Conservation (phyloP, 2,113 vertebrate genomes). For the Oxygymnocypris stewartii region DNA sequence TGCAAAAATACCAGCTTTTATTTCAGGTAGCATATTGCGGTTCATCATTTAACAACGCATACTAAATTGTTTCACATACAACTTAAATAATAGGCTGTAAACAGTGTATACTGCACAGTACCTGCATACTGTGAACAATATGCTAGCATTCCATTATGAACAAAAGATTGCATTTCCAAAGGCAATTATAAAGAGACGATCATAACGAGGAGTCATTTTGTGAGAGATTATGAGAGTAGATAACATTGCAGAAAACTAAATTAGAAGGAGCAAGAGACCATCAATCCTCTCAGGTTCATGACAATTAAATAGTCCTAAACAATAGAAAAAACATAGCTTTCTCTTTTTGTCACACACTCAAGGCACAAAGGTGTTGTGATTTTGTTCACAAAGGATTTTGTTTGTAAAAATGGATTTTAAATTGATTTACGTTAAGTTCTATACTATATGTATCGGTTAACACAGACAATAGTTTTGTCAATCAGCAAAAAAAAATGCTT, state of each 20-base stretch:
- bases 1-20: neutral
- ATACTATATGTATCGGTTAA: neutral
- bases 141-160: neutral
- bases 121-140: neutral
- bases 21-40: neutral
- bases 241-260: neutral
- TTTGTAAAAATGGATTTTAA: neutral
- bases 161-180: neutral
- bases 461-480: neutral
- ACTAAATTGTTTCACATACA: neutral
- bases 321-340: neutral
- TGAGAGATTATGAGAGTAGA: neutral
- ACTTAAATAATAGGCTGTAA: neutral
- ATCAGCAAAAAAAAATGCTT: neutral
- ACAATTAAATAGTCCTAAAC: neutral
- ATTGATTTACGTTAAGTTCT: neutral
- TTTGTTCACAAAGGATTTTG: neutral
- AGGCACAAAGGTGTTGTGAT: neutral
- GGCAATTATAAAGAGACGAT: neutral
- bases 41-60: neutral
- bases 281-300: constrained; percentile 5
- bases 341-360: neutral
- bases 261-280: neutral
- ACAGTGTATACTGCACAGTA: neutral
- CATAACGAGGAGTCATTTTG: neutral